These are phyloP conservation scores for Zootermopsis nevadensis DNA, from an alignment of 2,888 invertebrate species.

Conservation along the genomic window DNA sequence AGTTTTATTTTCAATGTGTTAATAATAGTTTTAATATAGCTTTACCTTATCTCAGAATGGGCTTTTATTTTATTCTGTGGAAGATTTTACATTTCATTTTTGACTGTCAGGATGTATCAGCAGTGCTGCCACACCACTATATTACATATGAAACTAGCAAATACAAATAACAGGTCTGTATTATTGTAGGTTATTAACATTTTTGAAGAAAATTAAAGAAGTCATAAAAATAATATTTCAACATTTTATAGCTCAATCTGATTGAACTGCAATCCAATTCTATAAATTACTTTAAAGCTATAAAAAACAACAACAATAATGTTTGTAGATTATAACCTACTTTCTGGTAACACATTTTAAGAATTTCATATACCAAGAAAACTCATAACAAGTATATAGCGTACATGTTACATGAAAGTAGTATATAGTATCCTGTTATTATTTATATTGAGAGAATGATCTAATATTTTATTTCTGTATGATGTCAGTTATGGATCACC, in stretches of 20 bases:
- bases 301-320: background rate
- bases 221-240: slow-evolving; percentile 32
- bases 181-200: slow-evolving; percentile 10
- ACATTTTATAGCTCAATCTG: slow-evolving; percentile 37
- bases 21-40: background rate
- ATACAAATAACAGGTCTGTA: background rate
- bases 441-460: slow-evolving; percentile 20
- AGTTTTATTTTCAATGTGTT: too few species aligned
- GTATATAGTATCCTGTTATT: background rate
- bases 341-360: background rate
- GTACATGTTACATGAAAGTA: background rate
- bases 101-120: background rate
- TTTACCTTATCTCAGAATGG: too few species aligned
- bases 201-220: slow-evolving; percentile 29
- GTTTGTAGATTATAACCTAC: background rate
- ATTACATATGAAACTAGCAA: background rate
- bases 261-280: slow-evolving; percentile 30
- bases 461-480: slow-evolving; percentile 27
- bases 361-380: slow-evolving; percentile 3
- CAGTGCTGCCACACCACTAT: background rate
- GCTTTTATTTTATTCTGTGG: background rate
- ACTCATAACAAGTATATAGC: background rate
- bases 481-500: background rate
- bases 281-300: slow-evolving; percentile 29
- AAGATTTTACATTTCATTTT: background rate